Percentiles rank a stretch among this genome's conserved stretches.
These are phyloP conservation scores for Chaetura pelagica DNA, from an alignment of 2,113 vertebrate genomes.

Conservation along the genomic window DNA sequence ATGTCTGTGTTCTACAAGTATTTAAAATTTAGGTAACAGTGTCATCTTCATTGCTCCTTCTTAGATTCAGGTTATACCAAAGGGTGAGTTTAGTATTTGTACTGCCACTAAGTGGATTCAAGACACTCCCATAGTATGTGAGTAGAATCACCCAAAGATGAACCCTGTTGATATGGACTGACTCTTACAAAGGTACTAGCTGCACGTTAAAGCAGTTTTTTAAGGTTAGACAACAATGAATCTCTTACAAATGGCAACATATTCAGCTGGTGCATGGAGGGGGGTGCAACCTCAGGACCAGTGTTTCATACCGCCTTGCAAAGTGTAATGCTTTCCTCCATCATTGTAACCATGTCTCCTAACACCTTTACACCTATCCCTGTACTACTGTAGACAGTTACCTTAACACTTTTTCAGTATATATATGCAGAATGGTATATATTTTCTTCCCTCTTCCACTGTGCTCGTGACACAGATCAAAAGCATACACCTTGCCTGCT, in stretches of 20 bases:
- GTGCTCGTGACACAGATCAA: background rate
- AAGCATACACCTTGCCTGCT: background rate
- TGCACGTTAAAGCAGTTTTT: background rate
- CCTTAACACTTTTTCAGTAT: background rate
- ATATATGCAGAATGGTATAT: background rate
- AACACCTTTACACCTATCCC: background rate
- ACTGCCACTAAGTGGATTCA: background rate
- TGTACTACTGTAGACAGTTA: background rate
- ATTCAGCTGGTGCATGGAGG: too few relatives aligned
- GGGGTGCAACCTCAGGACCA: too few relatives aligned
- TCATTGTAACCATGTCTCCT: background rate
- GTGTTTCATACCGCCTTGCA: background rate
- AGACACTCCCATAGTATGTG: background rate
- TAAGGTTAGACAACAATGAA: background rate
- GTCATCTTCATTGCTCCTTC: background rate
- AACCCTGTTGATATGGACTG: background rate
- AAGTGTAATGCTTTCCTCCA: background rate
- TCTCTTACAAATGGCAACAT: too few relatives aligned
- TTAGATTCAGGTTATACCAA: background rate
- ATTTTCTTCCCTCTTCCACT: background rate
- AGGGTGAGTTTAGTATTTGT: background rate
- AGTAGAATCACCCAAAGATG: background rate
- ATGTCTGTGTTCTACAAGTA: background rate
- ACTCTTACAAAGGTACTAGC: background rate
- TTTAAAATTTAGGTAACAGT: background rate